Base-by-base conservation (phyloP, 2,797 vertebrate genomes). In the Acanthiza pusilla region DNA sequence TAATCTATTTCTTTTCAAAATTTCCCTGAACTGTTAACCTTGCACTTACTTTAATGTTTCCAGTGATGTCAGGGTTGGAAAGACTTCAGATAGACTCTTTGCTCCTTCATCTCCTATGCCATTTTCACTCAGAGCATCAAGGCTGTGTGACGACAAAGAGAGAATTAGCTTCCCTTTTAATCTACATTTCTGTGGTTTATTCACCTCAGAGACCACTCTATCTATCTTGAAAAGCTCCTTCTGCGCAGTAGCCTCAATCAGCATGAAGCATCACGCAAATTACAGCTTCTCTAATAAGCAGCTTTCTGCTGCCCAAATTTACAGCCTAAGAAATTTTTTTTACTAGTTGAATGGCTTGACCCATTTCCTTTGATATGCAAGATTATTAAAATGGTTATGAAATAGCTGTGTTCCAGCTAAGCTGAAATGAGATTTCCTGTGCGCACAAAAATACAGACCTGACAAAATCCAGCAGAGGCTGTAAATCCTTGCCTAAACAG, bases 1-100 rank as follows among this genome's bases (percentile, higher is more conserved):
- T 89, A 76, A 90, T 63, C 21, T 90, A 17, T 57, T 84, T 88
- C 6, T 88, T 86, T 80, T 32, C 25, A 75, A 81, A 67, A 61
- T 32, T 88, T 61, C 32, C 51, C 43, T 36, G 45, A 87, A 68
- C 54, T 87, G 38, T 93, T 90, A 88, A 75, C 16, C 50, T 63
- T 68, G 62, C 45, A 97, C 99, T 98, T 92, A 99, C 99, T 99
- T 99, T 32, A 99, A 98, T 7, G 98, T 98, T 97, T 99, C 98
- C 93, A 99, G 97, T 34, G 97, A 98, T 58, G 80, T 94, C 53
- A 99, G 97, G 19, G 95, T 97, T 32, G 97, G 96, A 78, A 99
- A 97, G 57, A 97, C 98, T 43, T 96, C 93, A 2, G 98, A 97
- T 57, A 99, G 95, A 62, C 97, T 97, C 47, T 96, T 97, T 9